These are phyloP conservation scores for Odocoileus virginianus DNA, from an alignment of 2,113 vertebrate genomes.

Conservation along the genomic window DNA sequence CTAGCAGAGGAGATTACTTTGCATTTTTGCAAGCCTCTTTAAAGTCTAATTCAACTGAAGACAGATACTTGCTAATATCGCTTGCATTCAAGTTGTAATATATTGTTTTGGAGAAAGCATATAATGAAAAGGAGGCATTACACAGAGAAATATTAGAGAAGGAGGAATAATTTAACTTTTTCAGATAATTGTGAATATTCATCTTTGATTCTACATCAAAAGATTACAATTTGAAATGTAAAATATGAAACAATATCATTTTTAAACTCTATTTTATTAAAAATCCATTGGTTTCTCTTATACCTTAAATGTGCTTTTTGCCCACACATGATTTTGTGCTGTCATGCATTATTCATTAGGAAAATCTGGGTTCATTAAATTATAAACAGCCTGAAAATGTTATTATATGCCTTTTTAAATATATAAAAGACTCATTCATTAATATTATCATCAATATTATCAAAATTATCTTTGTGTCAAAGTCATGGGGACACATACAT, in stretches of 20 bases:
- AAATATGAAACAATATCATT: neutral
- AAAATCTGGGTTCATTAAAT: neutral
- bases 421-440: neutral
- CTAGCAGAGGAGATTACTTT: neutral
- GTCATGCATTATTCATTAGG: neutral
- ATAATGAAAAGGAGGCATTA: neutral
- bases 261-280: neutral
- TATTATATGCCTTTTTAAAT: neutral
- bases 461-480: neutral
- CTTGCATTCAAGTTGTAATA: neutral
- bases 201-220: neutral
- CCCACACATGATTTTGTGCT: neutral
- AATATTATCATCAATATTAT: neutral
- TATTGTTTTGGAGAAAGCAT: neutral
- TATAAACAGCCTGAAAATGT: neutral
- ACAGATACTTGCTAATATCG: neutral
- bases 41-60: neutral
- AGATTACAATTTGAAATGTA: neutral
- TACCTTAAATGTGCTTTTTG: neutral
- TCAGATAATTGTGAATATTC: neutral
- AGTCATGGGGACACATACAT: neutral
- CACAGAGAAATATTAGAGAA: neutral
- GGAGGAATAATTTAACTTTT: neutral
- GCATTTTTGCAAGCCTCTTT: neutral
- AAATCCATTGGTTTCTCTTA: neutral